Conservation (phyloP, 2,113 vertebrate genomes). For the Atherinomorus stipes region DNA sequence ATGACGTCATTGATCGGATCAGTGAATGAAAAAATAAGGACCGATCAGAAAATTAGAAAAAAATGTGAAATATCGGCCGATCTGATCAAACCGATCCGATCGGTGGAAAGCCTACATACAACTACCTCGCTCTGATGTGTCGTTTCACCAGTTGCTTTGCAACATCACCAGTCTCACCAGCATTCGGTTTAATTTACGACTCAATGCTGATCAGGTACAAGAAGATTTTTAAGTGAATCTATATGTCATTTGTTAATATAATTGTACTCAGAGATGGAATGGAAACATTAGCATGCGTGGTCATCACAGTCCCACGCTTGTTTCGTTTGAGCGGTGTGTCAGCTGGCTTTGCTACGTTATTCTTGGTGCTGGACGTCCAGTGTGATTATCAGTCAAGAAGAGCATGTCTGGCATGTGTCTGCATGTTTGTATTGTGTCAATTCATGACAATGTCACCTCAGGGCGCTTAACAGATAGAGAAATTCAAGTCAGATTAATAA, state of each 20-base stretch:
- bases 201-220: background rate
- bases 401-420: constrained; percentile 30
- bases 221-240: background rate
- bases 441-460: too few relatives aligned
- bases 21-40: too few relatives aligned
- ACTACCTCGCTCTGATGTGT: background rate
- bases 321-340: background rate
- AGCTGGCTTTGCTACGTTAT: constrained; percentile 24
- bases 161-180: background rate
- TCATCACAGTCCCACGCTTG: constrained; percentile 24
- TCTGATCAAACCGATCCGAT: too few relatives aligned
- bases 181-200: background rate
- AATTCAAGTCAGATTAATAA: too few relatives aligned
- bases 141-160: background rate
- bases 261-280: background rate
- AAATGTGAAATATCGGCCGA: too few relatives aligned
- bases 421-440: too few relatives aligned
- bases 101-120: too few relatives aligned
- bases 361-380: constrained; percentile 6
- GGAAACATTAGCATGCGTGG: constrained; percentile 10
- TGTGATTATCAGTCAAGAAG: constrained; percentile 27
- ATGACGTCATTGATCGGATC: too few relatives aligned
- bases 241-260: background rate
- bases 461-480: too few relatives aligned
- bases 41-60: too few relatives aligned